A percentile compares a stretch with the other conserved stretches of the same genome.
Evolutionary conservation across 1,140 invertebrate genomes (phyloP).

Genomic region (Atta texana): DNA sequence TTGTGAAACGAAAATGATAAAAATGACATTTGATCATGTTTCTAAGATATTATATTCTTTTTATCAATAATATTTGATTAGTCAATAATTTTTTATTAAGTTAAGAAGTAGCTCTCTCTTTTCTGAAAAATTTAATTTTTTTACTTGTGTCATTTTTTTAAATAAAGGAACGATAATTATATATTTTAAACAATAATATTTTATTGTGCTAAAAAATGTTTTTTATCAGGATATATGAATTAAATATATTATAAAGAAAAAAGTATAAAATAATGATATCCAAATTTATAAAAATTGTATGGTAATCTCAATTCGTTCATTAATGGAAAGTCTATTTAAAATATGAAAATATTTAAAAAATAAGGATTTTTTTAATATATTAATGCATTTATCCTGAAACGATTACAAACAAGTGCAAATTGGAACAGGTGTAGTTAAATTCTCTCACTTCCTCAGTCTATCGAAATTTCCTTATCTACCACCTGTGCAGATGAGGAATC

Average conservation of each 20-base stretch:
- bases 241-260: neutral
- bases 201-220: neutral
- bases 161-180: no score
- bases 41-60: no score
- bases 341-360: neutral
- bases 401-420: neutral
- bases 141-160: no score
- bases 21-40: no score
- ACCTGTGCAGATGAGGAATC: constrained; percentile 11
- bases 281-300: neutral
- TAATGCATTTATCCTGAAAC: neutral
- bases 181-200: neutral
- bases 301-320: neutral
- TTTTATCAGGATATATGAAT: neutral
- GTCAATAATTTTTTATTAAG: no score
- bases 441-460: neutral
- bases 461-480: constrained; percentile 21
- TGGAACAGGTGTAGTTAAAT: neutral
- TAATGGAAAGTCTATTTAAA: neutral
- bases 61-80: no score
- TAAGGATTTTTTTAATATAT: neutral
- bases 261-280: neutral
- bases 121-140: no score
- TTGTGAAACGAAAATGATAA: no score
- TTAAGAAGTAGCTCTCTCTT: no score